Conservation (phyloP, 2,113 vertebrate genomes). For the Gavialis gangeticus region DNA sequence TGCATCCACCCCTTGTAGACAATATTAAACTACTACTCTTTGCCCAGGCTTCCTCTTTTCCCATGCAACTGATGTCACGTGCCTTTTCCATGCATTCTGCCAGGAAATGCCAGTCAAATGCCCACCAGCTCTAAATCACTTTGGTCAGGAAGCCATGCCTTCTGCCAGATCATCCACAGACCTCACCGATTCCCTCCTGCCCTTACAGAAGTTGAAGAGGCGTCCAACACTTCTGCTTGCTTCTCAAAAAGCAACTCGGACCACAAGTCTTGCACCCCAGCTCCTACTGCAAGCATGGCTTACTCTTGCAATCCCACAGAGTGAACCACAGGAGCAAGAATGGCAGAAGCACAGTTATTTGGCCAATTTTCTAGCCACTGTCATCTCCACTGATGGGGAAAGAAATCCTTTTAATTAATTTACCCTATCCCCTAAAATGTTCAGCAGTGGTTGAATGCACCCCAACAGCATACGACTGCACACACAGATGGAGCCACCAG, state of each 20-base stretch:
- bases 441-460: not conserved
- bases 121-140: too few species aligned
- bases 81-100: not conserved
- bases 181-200: not conserved
- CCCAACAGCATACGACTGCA: not conserved
- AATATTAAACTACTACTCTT: not conserved
- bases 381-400: not conserved
- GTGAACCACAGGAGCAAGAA: not conserved
- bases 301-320: not conserved
- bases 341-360: not conserved
- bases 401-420: slow-evolving; percentile 31
- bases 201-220: not conserved
- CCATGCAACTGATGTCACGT: not conserved
- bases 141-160: fast-evolving
- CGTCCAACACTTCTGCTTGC: not conserved
- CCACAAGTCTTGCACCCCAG: not conserved
- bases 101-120: too few species aligned
- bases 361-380: not conserved
- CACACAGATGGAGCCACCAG: not conserved
- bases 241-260: not conserved
- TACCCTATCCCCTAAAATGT: not conserved
- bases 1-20: not conserved
- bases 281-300: fast-evolving
- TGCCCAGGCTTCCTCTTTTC: not conserved
- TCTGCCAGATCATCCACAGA: not conserved